Evolutionary conservation across 2,797 vertebrate species (phyloP).

Genomic region (Sarcophilus harrisii): DNA sequence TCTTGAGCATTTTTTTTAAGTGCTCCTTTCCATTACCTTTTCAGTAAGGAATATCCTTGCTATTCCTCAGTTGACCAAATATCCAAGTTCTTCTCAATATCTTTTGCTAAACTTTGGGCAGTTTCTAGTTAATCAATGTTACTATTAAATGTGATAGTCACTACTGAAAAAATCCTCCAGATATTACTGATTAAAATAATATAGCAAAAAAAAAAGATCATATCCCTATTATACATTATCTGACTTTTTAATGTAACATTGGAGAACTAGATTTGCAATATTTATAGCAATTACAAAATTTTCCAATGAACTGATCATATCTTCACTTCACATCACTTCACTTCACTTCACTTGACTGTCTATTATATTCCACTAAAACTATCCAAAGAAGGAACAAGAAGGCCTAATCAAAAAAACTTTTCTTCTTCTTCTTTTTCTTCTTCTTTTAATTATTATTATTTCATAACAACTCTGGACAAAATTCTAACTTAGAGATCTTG

Average conservation of each 20-base stretch:
- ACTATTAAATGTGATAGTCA: not conserved
- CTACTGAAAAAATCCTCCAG: not conserved
- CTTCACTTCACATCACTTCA: not conserved
- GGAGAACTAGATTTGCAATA: not conserved
- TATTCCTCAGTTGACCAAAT: not conserved
- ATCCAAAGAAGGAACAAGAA: not conserved
- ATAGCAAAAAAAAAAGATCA: no score
- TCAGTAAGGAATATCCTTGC: not conserved
- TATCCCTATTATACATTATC: not conserved
- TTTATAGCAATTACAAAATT: not conserved
- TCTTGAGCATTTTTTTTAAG: not conserved
- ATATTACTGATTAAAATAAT: not conserved
- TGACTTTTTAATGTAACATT: not conserved
- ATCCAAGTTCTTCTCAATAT: not conserved
- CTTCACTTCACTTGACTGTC: not conserved
- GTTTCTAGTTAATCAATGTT: not conserved
- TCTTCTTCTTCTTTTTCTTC: no score
- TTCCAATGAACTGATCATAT: not conserved
- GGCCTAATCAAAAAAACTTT: not conserved
- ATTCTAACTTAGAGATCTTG: not conserved
- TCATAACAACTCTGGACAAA: not conserved
- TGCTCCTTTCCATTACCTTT: not conserved
- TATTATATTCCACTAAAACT: not conserved
- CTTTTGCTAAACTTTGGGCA: not conserved
- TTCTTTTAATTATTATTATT: not conserved